phyloP scores from a whole-genome alignment of 2,888 invertebrate genomes.

The Melolontha melolontha region DNA sequence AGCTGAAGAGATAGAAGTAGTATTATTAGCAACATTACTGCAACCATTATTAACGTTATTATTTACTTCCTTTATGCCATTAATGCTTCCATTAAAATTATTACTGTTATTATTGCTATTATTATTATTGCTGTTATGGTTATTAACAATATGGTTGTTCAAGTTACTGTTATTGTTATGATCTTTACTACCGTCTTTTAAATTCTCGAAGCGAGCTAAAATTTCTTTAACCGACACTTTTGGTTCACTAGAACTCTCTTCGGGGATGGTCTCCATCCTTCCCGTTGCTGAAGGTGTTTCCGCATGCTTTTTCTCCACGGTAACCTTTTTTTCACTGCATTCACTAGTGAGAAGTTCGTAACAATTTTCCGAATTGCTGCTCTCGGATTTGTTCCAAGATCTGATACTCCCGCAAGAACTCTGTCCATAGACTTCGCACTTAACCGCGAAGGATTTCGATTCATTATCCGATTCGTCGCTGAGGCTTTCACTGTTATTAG shows the following conservation, averaged over 20 bases:
- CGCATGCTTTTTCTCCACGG: conserved; percentile 45
- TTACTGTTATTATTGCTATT: conserved; percentile 4
- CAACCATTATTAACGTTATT: neutral
- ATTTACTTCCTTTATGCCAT: neutral
- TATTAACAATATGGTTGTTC: conserved; percentile 37
- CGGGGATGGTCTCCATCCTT: conserved; percentile 85
- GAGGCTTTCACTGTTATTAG: conserved; percentile 72
- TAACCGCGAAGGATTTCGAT: conserved; percentile 60
- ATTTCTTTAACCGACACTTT: conserved; percentile 88
- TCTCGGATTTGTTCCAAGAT: conserved; percentile 54
- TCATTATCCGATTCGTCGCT: conserved; percentile 71
- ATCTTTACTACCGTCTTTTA: conserved; percentile 55
- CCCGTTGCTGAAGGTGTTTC: conserved; percentile 19
- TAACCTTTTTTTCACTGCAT: conserved; percentile 28
- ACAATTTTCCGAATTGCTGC: conserved; percentile 55
- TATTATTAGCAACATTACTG: neutral
- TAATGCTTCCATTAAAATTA: conserved; percentile 9
- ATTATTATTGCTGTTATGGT: conserved; percentile 4
- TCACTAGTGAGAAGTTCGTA: conserved; percentile 53
- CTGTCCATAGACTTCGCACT: conserved; percentile 63
- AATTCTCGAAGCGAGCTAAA: conserved; percentile 80
- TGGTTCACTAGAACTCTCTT: conserved; percentile 77
- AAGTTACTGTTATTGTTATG: conserved; percentile 45
- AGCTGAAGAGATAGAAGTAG: neutral
- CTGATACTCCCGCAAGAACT: conserved; percentile 58